A percentile compares a stretch with the other conserved stretches of the same genome.
These are phyloP conservation scores for Tachysurus fulvidraco DNA, from an alignment of 2,113 vertebrate genomes.

Conservation along the genomic window DNA sequence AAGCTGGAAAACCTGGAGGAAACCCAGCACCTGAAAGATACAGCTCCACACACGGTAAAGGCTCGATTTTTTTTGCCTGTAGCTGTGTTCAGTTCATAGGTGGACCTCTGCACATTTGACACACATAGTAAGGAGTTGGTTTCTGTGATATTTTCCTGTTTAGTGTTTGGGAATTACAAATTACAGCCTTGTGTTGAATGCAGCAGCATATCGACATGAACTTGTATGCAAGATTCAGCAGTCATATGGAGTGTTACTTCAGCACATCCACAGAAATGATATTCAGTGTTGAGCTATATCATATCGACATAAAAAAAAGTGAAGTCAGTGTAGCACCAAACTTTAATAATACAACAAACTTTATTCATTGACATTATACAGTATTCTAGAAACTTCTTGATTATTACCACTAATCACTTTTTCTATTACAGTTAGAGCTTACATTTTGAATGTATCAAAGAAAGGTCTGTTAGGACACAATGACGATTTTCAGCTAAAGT, in stretches of 20 bases:
- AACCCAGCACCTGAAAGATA: neutral
- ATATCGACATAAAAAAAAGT: too few relatives aligned
- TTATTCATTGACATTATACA: neutral
- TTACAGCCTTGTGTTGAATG: neutral
- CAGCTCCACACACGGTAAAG: neutral
- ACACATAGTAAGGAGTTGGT: neutral
- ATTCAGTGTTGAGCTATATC: too few relatives aligned
- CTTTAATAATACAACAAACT: neutral
- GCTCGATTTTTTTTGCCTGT: neutral
- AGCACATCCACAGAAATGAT: neutral
- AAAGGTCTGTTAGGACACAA: neutral
- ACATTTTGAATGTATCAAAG: neutral
- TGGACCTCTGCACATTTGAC: neutral
- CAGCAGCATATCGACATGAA: neutral
- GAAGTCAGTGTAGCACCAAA: too few relatives aligned
- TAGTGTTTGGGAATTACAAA: neutral
- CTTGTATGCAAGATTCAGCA: neutral
- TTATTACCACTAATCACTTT: too few relatives aligned
- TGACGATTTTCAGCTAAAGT: neutral
- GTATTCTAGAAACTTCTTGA: too few relatives aligned
- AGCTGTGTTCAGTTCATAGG: neutral
- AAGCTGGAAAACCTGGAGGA: neutral
- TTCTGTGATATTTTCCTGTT: neutral
- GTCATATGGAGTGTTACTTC: neutral
- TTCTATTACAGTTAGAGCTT: neutral